Conservation (phyloP, 2,888 invertebrate species). For the Catocala sponsa region DNA sequence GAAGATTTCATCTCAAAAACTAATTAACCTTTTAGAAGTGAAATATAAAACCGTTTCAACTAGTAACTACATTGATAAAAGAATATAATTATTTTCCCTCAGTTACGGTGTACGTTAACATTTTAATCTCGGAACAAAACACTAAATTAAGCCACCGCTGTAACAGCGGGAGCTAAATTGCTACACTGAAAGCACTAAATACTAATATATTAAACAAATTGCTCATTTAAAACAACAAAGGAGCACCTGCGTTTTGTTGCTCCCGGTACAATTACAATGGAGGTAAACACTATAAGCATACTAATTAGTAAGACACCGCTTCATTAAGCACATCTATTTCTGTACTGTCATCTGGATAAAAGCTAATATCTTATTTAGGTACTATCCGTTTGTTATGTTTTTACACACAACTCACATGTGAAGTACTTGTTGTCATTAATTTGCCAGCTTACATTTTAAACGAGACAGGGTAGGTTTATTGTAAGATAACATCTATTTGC, state of each 20-base stretch:
- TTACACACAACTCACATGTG: too few species aligned
- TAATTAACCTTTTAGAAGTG: neutral
- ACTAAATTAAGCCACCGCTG: slow-evolving; percentile 37
- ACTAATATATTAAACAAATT: slow-evolving; percentile 46
- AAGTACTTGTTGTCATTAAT: too few species aligned
- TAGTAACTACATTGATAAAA: slow-evolving; percentile 6
- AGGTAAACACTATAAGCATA: slow-evolving; percentile 13
- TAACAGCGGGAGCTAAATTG: slow-evolving; percentile 38
- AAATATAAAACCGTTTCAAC: slow-evolving; percentile 1
- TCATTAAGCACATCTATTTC: slow-evolving; percentile 12
- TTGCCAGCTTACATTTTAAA: too few species aligned
- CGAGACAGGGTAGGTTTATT: too few species aligned
- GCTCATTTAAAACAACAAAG: slow-evolving; percentile 42
- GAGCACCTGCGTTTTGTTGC: slow-evolving; percentile 44
- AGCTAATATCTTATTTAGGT: neutral
- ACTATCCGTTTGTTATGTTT: neutral
- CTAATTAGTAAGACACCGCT: slow-evolving; percentile 27
- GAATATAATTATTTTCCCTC: slow-evolving; percentile 15
- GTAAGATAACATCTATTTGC: too few species aligned
- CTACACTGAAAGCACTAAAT: slow-evolving; percentile 38
- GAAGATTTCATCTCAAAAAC: slow-evolving; percentile 12
- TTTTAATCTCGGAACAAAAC: slow-evolving; percentile 40
- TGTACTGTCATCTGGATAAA: neutral
- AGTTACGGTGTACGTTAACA: slow-evolving; percentile 19
- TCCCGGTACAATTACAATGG: slow-evolving; percentile 11